Evolutionary conservation across 2,797 vertebrate species (phyloP).

Genomic region (Sebastes trivittatus): DNA sequence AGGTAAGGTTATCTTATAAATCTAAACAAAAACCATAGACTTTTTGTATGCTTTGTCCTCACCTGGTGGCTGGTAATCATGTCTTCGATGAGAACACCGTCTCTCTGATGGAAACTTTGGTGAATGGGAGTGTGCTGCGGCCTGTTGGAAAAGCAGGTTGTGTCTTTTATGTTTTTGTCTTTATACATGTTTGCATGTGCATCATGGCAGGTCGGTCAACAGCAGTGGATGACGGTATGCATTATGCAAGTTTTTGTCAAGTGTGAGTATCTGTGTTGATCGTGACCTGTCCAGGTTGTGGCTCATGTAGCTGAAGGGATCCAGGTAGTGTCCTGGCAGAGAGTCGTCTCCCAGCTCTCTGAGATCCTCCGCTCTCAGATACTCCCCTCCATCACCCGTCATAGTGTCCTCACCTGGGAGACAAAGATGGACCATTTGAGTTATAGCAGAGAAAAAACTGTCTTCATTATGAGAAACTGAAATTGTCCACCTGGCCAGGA

Average conservation of each 20-base stretch:
- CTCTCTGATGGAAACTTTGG: slow-evolving; percentile 86
- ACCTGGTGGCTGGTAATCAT: slow-evolving; percentile 93
- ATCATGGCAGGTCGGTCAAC: neutral
- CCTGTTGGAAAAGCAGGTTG: slow-evolving; percentile 75
- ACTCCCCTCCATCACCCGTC: slow-evolving; percentile 97
- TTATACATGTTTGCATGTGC: neutral
- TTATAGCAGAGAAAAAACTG: neutral
- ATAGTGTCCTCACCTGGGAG: slow-evolving; percentile 93
- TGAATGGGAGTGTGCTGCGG: slow-evolving; percentile 88
- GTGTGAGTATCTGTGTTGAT: neutral
- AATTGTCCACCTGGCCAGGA: neutral
- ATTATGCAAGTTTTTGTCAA: neutral
- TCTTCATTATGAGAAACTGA: neutral
- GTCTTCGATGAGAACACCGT: slow-evolving; percentile 92
- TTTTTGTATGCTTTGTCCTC: neutral
- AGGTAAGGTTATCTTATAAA: neutral
- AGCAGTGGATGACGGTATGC: neutral
- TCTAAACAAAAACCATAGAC: neutral
- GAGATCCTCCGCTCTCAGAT: slow-evolving; percentile 94
- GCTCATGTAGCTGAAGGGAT: slow-evolving; percentile 93
- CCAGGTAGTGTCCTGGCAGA: slow-evolving; percentile 93
- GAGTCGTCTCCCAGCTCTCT: slow-evolving; percentile 96
- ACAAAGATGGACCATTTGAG: neutral
- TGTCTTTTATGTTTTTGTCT: neutral
- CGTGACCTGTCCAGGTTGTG: slow-evolving; percentile 94